Evolutionary conservation across 1,140 invertebrate species (phyloP).

Genomic region (Polypedilum vanderplanki): DNA sequence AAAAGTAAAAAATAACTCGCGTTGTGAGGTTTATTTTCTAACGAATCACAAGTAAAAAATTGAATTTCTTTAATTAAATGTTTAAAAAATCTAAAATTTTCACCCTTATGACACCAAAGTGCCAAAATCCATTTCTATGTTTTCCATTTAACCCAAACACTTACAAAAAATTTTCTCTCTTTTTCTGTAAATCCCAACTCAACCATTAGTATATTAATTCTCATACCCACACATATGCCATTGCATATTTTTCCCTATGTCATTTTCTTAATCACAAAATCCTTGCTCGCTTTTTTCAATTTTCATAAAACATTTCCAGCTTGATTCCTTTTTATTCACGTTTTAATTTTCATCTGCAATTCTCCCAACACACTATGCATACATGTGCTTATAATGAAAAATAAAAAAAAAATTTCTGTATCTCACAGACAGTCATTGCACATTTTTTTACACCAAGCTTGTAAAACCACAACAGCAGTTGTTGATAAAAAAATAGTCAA

Average conservation of each 20-base stretch:
- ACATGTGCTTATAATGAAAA: neutral
- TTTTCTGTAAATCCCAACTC: too few species aligned
- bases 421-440: neutral
- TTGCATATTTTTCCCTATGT: too few species aligned
- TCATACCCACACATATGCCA: too few species aligned
- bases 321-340: neutral
- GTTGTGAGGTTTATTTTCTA: neutral
- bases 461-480: slow-evolving; percentile 3
- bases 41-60: too few species aligned
- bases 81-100: neutral
- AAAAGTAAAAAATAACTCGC: neutral
- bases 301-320: neutral
- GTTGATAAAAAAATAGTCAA: slow-evolving; percentile 7
- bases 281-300: too few species aligned
- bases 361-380: neutral
- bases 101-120: too few species aligned
- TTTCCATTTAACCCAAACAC: too few species aligned
- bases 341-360: neutral
- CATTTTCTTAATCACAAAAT: too few species aligned
- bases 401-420: neutral
- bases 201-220: too few species aligned
- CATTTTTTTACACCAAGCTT: slow-evolving; percentile 3
- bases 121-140: too few species aligned
- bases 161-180: too few species aligned
- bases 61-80: too few species aligned